A percentile compares a stretch with the other conserved stretches of the same genome.
Evolutionary conservation across 1,140 invertebrate species (phyloP).

Genomic region (Trachelipus rathkii): DNA sequence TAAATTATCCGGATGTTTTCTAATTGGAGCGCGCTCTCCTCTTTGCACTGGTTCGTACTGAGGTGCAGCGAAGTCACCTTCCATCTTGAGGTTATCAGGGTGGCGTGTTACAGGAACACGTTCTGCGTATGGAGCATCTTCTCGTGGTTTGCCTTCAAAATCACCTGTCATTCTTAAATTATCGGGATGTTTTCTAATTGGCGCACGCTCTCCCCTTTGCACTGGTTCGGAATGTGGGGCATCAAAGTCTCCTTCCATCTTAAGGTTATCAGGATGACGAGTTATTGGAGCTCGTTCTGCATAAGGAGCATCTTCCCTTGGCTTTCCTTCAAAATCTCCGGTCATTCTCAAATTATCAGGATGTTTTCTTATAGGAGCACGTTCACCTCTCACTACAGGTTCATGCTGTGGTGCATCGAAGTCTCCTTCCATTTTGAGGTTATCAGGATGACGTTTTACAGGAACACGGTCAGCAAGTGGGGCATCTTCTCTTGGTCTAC

Average conservation of each 20-base stretch:
- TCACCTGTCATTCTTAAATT: constrained; percentile 47
- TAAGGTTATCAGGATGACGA: constrained; percentile 33
- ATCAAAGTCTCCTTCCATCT: constrained; percentile 47
- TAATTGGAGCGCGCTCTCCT: constrained; percentile 57
- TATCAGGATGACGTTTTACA: constrained; percentile 39
- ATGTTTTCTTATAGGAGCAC: constrained; percentile 34
- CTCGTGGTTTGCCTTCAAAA: constrained; percentile 46
- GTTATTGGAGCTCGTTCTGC: constrained; percentile 38
- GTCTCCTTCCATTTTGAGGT: constrained; percentile 49
- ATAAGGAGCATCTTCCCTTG: constrained; percentile 17
- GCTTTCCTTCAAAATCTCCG: constrained; percentile 46
- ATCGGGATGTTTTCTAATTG: constrained; percentile 47
- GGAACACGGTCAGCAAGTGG: constrained; percentile 34
- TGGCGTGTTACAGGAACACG: constrained; percentile 47
- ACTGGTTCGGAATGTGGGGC: constrained; percentile 25
- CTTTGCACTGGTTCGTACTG: constrained; percentile 48
- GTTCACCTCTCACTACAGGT: constrained; percentile 31
- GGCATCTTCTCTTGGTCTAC: constrained; percentile 43
- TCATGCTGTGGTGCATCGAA: constrained; percentile 49
- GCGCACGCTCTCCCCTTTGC: constrained; percentile 56
- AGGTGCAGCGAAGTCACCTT: constrained; percentile 48
- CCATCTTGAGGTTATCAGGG: constrained; percentile 46
- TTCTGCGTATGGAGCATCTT: not conserved
- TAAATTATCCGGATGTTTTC: constrained; percentile 60
- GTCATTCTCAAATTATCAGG: constrained; percentile 43